A percentile compares a stretch with the other conserved stretches of the same genome.
Conservation (phyloP, 37 sponge, comb jelly and placozoan genomes). For the Crambe crambe region DNA sequence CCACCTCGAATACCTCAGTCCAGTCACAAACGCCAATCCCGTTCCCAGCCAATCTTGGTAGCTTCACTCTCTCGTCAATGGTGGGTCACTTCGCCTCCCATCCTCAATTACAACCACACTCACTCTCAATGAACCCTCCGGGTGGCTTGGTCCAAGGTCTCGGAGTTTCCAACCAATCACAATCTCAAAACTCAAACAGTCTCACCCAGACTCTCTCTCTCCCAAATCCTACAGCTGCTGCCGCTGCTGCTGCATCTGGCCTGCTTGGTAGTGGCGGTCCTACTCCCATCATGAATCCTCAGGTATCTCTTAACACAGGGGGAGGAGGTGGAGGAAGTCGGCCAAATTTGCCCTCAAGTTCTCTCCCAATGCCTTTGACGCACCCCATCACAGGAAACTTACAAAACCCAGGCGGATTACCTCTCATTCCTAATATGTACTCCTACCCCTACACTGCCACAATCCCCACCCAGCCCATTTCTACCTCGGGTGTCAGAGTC, state of each 20-base stretch:
- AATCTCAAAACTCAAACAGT: not conserved
- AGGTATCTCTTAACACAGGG: not conserved
- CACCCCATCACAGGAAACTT: constrained; percentile 17
- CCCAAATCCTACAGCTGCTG: too few relatives aligned
- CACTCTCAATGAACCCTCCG: not conserved
- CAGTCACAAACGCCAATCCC: not conserved
- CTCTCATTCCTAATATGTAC: constrained; percentile 28
- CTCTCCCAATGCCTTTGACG: constrained; percentile 15
- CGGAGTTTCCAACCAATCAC: not conserved
- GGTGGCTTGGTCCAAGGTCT: not conserved
- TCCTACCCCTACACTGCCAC: constrained; percentile 28
- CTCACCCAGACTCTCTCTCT: not conserved
- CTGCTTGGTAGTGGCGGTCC: not conserved
- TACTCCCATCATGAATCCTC: not conserved
- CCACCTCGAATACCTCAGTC: not conserved
- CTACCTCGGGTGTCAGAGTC: not conserved
- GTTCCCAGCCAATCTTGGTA: not conserved
- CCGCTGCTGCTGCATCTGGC: not conserved
- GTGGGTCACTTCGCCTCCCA: constrained; percentile 8
- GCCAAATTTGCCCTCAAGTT: not conserved
- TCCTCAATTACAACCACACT: not conserved
- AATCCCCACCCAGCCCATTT: constrained; percentile 20
- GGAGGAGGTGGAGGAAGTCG: constrained; percentile 1
- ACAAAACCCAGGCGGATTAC: constrained; percentile 9
- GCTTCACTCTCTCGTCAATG: constrained; percentile 11